Evolutionary conservation across 1,140 invertebrate genomes (phyloP).

Genomic region (Zaprionus nigranus): DNA sequence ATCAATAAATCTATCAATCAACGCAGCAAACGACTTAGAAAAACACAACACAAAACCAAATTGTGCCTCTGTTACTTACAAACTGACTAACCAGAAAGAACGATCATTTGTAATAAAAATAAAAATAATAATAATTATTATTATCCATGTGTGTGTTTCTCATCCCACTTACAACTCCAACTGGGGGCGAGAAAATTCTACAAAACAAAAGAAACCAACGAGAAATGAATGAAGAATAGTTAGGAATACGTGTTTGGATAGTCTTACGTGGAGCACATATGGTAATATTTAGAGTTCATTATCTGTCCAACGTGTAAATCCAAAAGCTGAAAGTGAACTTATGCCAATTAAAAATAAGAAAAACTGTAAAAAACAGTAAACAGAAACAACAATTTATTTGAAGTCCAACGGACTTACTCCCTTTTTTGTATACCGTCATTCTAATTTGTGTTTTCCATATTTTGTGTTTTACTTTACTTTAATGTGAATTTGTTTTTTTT

Average conservation of each 20-base stretch:
- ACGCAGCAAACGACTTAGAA: conserved; percentile 17
- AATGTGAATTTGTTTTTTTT: conserved; percentile 49
- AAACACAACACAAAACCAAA: conserved; percentile 29
- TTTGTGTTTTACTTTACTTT: conserved; percentile 36
- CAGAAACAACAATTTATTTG: conserved; percentile 25
- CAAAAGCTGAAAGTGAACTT: conserved; percentile 20
- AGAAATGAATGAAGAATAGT: background rate
- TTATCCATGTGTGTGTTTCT: conserved; percentile 21
- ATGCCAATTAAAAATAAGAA: conserved; percentile 22
- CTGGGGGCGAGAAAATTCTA: conserved; percentile 12
- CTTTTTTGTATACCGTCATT: conserved; percentile 36
- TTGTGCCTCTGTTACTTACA: conserved; percentile 58
- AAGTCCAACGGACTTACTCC: conserved; percentile 22
- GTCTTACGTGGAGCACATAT: conserved; percentile 14
- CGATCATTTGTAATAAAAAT: conserved; percentile 16
- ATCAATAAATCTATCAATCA: conserved; percentile 29
- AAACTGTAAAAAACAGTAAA: conserved; percentile 8
- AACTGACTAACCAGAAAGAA: conserved; percentile 31
- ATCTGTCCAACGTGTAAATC: conserved; percentile 19
- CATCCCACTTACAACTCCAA: background rate
- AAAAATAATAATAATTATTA: background rate
- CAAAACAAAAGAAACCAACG: background rate
- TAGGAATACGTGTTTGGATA: conserved; percentile 12
- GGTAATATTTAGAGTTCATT: conserved; percentile 28
- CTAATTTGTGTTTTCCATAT: conserved; percentile 44